Conservation (phyloP, 2,888 invertebrate species). For the Abrostola tripartita region DNA sequence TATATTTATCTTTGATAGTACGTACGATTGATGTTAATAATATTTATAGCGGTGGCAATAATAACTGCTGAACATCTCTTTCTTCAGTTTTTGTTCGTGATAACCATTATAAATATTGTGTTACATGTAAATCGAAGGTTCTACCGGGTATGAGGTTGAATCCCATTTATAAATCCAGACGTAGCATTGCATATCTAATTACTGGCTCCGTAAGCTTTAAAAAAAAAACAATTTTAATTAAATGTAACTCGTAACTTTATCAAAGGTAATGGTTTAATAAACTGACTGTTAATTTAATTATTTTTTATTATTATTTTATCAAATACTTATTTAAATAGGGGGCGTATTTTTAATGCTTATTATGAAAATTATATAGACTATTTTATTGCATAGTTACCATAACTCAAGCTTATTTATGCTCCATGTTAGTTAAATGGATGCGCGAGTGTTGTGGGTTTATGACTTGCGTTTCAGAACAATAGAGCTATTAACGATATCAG, state of each 20-base stretch:
- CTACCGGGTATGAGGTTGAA: too few relatives aligned
- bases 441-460: slow-evolving; percentile 33
- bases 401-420: slow-evolving; percentile 36
- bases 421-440: slow-evolving; percentile 27
- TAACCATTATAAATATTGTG: too few relatives aligned
- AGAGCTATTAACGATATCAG: slow-evolving; percentile 60
- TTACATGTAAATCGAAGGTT: too few relatives aligned
- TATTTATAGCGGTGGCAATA: too few relatives aligned
- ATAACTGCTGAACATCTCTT: too few relatives aligned
- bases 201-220: too few relatives aligned
- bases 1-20: too few relatives aligned
- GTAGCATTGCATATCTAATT: too few relatives aligned
- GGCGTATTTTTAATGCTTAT: slow-evolving; percentile 24
- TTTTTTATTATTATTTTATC: not conserved
- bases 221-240: not conserved
- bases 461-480: slow-evolving; percentile 55
- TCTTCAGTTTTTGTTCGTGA: too few relatives aligned
- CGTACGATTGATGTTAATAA: too few relatives aligned
- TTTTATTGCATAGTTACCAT: slow-evolving; percentile 25
- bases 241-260: not conserved
- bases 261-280: not conserved
- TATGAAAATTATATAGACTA: not conserved
- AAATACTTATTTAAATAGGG: slow-evolving; percentile 30
- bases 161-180: too few relatives aligned
- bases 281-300: not conserved